Conservation (phyloP, 2,797 vertebrate genomes). For the Lepus oiostolus region DNA sequence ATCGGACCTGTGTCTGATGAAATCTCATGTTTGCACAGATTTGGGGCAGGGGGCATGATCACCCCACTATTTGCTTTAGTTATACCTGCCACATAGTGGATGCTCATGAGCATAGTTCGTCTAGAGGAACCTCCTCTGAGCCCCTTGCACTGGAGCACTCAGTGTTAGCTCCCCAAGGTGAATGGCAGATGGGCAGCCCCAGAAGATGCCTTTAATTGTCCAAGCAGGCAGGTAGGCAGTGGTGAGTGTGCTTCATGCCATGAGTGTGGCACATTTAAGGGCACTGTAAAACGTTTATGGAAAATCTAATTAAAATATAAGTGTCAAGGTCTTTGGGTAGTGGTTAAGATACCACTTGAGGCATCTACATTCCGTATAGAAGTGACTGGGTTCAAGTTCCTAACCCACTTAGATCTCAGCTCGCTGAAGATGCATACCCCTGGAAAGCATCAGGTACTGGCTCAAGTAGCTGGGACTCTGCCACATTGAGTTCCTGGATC, state of each 20-base stretch:
- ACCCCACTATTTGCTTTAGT: background rate
- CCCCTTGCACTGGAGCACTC: background rate
- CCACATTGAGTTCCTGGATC: too few relatives aligned
- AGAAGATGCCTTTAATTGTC: background rate
- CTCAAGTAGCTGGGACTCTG: too few relatives aligned
- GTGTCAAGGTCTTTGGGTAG: too few relatives aligned
- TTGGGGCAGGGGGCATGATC: background rate
- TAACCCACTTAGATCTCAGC: too few relatives aligned
- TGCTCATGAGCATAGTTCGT: background rate
- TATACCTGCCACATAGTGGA: accelerated
- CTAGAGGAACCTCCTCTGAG: too few relatives aligned
- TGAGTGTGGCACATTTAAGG: background rate
- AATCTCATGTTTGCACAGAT: background rate
- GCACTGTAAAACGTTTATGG: too few relatives aligned
- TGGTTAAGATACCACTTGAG: too few relatives aligned
- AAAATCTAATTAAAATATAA: too few relatives aligned
- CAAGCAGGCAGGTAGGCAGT: background rate
- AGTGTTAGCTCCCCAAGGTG: background rate
- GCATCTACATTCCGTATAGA: too few relatives aligned
- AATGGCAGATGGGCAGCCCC: background rate
- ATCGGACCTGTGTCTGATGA: background rate
- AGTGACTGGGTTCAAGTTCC: too few relatives aligned
- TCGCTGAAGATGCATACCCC: too few relatives aligned
- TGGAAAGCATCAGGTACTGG: too few relatives aligned
- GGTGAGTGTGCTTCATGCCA: background rate